These are phyloP conservation scores for Podarcis cretensis DNA, from an alignment of 2,113 vertebrate species.

Conservation along the genomic window DNA sequence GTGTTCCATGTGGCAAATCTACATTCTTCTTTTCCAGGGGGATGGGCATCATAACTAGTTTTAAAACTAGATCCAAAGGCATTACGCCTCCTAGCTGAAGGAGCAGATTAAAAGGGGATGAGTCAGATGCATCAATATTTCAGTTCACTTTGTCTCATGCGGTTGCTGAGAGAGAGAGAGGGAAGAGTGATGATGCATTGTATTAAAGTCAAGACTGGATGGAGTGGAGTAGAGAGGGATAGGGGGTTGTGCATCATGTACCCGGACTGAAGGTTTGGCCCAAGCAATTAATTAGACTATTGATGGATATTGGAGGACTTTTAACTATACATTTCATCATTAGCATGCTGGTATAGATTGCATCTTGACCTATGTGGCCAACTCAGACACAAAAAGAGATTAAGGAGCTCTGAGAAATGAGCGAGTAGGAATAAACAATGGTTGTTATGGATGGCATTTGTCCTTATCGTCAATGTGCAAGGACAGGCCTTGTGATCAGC, in stretches of 20 bases:
- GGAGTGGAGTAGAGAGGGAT: neutral
- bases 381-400: neutral
- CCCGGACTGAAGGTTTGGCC: neutral
- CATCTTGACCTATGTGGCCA: neutral
- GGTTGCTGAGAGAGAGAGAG: neutral
- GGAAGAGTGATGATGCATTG: neutral
- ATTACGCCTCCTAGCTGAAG: neutral
- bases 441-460: neutral
- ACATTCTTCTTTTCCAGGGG: too few species aligned
- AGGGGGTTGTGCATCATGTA: neutral
- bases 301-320: neutral
- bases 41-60: too few species aligned
- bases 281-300: neutral
- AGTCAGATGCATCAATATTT: neutral
- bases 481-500: neutral
- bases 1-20: too few species aligned
- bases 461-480: neutral
- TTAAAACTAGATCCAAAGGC: too few species aligned
- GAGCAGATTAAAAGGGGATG: neutral
- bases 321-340: neutral
- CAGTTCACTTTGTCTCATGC: neutral
- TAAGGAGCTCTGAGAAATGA: neutral
- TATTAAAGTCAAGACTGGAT: neutral
- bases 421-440: neutral
- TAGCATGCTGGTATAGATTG: neutral